Percentiles rank a stretch among this genome's conserved stretches.
phyloP scores from a whole-genome alignment of 2,888 invertebrate genomes.

The Odontomyia ornata region DNA sequence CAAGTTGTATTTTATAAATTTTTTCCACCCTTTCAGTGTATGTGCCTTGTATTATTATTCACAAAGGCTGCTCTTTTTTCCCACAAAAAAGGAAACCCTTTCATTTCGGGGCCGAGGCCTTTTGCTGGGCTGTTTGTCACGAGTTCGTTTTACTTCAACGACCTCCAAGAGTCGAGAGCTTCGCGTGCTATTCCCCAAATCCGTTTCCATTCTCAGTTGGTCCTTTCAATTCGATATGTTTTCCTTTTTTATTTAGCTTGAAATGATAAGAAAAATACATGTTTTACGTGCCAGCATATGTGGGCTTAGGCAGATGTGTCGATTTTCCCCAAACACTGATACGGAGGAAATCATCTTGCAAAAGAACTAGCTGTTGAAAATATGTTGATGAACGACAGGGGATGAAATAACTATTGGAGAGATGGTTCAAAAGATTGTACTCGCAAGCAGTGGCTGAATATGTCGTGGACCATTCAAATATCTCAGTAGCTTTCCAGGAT shows the following conservation, averaged over 20 bases:
- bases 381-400: constrained; percentile 14
- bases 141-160: constrained; percentile 4
- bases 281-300: constrained; percentile 25
- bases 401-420: constrained; percentile 14
- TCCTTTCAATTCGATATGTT: constrained; percentile 1
- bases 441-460: too few species aligned
- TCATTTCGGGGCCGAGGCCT: constrained; percentile 29
- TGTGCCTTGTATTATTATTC: constrained; percentile 10
- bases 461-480: too few species aligned
- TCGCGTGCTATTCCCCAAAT: too few species aligned
- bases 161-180: background rate
- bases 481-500: too few species aligned
- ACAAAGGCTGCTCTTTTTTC: constrained; percentile 25
- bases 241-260: background rate
- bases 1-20: constrained; percentile 30
- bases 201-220: too few species aligned
- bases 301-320: constrained; percentile 12
- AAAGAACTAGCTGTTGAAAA: constrained; percentile 19
- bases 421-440: background rate
- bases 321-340: background rate
- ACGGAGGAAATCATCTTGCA: background rate
- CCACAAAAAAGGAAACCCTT: constrained; percentile 39
- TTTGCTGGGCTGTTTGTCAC: constrained; percentile 27
- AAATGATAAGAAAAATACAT: constrained; percentile 38
- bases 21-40: constrained; percentile 1